Evolutionary conservation across 2,888 invertebrate genomes (phyloP).

Genomic region (Chironomus tentans): DNA sequence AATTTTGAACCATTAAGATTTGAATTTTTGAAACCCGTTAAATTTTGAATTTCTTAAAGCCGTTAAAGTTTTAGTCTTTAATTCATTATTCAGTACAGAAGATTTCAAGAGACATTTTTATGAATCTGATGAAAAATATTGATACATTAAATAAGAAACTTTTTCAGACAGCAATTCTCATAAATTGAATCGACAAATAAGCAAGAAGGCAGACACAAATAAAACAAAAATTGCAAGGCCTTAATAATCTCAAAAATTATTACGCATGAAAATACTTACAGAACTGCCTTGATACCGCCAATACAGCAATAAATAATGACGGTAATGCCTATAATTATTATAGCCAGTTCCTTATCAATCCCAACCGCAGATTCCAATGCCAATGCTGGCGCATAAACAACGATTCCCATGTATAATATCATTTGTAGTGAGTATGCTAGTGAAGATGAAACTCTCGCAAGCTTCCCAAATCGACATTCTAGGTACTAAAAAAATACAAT

Average conservation of each 20-base stretch:
- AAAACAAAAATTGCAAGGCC: too few relatives aligned
- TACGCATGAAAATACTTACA: slow-evolving; percentile 35
- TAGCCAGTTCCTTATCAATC: slow-evolving; percentile 59
- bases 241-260: too few relatives aligned
- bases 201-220: too few relatives aligned
- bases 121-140: too few relatives aligned
- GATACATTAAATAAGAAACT: neutral
- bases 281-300: slow-evolving; percentile 85
- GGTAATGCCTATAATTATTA: slow-evolving; percentile 42
- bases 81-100: too few relatives aligned
- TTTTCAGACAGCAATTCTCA: too few relatives aligned
- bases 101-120: too few relatives aligned
- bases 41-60: too few relatives aligned
- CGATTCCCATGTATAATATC: slow-evolving; percentile 84
- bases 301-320: slow-evolving; percentile 62
- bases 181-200: too few relatives aligned
- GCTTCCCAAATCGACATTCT: slow-evolving; percentile 73
- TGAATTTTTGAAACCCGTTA: too few relatives aligned
- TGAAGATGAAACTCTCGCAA: slow-evolving; percentile 67
- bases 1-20: neutral
- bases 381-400: slow-evolving; percentile 86
- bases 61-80: too few relatives aligned
- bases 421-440: slow-evolving; percentile 81
- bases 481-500: slow-evolving; percentile 58
- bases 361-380: slow-evolving; percentile 81